Evolutionary conservation across 2,888 invertebrate genomes (phyloP).

Genomic region (Meta bourneti): DNA sequence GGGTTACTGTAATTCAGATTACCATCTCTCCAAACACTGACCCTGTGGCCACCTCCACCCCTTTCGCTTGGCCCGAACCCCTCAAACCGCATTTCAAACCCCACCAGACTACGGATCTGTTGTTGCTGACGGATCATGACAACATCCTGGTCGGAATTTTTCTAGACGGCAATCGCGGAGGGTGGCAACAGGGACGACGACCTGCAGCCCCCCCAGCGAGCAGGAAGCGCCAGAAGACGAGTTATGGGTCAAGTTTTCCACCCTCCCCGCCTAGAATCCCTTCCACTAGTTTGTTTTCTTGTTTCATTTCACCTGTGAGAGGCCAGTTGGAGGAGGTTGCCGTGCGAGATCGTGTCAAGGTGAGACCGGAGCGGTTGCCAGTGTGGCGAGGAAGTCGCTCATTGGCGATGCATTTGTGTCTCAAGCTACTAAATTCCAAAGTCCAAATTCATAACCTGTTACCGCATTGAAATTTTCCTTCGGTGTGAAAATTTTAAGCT

Average conservation of each 20-base stretch:
- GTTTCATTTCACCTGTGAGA: constrained; percentile 2
- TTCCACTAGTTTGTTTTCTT: background rate
- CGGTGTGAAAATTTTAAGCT: no score
- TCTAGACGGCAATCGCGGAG: background rate
- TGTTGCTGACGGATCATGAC: background rate
- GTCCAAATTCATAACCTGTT: no score
- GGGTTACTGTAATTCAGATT: no score
- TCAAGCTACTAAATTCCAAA: no score
- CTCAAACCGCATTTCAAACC: no score
- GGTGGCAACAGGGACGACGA: background rate
- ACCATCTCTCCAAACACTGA: no score
- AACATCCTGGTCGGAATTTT: background rate
- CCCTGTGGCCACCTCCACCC: no score
- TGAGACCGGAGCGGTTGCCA: background rate
- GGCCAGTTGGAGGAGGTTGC: constrained; percentile 5
- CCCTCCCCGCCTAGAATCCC: background rate
- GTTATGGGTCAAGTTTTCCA: constrained; percentile 36
- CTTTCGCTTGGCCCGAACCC: no score
- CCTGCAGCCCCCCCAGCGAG: background rate
- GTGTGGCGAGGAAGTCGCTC: background rate
- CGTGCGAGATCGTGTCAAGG: constrained; percentile 17
- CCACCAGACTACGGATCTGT: no score
- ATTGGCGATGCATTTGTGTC: background rate
- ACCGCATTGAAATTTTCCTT: no score
- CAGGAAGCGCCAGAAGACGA: constrained; percentile 51